A percentile compares a stretch with the other conserved stretches of the same genome.
Evolutionary conservation across 37 sponge, comb jelly and placozoan genomes (phyloP).

Genomic region (Aphrocallistes beatrix): DNA sequence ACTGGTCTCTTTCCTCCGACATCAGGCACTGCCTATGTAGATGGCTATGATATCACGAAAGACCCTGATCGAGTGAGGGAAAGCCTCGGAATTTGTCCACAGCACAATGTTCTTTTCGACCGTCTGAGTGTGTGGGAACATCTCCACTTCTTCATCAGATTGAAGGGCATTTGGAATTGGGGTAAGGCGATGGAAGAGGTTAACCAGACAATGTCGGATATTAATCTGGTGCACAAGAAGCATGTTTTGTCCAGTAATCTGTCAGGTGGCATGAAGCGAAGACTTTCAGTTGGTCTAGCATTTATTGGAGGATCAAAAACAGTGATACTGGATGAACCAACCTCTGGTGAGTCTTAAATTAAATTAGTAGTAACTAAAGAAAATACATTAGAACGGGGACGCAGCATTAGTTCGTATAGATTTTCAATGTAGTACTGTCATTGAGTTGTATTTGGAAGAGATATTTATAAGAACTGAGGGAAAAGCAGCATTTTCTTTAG

Average conservation of each 20-base stretch:
- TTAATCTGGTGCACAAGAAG: background rate
- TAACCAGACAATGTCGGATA: background rate
- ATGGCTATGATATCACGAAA: constrained; percentile 15
- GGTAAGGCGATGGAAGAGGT: background rate
- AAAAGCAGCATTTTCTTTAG: too few relatives aligned
- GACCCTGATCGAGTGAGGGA: background rate
- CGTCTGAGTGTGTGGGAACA: constrained; percentile 14
- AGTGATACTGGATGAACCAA: constrained; percentile 31
- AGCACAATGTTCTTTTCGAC: constrained; percentile 25
- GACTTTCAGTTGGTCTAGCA: constrained; percentile 23
- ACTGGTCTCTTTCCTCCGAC: constrained; percentile 20
- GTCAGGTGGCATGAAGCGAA: constrained; percentile 33
- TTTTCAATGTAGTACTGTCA: too few relatives aligned
- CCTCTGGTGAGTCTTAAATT: background rate
- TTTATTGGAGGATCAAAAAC: constrained; percentile 28
- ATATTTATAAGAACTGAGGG: too few relatives aligned
- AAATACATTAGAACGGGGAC: too few relatives aligned
- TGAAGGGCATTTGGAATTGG: constrained; percentile 4
- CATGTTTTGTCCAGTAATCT: background rate
- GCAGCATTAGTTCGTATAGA: too few relatives aligned
- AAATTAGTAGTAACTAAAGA: too few relatives aligned
- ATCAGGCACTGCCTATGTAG: constrained; percentile 5
- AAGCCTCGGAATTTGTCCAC: constrained; percentile 24
- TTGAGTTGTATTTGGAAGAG: too few relatives aligned
- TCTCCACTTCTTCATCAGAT: constrained; percentile 18